Percentiles rank a stretch among this genome's conserved stretches.
Evolutionary conservation across 2,888 invertebrate genomes (phyloP).

Genomic region (Leucophenga montana): DNA sequence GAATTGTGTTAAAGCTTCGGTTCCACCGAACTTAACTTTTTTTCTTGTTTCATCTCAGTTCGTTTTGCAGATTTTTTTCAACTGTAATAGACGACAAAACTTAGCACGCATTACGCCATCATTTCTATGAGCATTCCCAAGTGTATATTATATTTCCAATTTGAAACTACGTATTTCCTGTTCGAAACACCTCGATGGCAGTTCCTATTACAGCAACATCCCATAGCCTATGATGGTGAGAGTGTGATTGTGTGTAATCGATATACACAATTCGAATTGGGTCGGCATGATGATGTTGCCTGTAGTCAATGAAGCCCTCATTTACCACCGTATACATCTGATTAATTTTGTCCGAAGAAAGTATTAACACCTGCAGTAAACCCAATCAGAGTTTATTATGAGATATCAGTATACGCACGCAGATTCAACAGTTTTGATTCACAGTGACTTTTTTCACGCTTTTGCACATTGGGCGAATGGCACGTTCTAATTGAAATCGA

Average conservation of each 20-base stretch:
- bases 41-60: background rate
- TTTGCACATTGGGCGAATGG: background rate
- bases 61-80: too few relatives aligned
- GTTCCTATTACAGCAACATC: background rate
- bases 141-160: constrained; percentile 1
- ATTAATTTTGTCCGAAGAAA: background rate
- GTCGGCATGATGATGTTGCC: background rate
- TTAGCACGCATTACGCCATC: background rate
- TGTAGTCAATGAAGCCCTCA: background rate
- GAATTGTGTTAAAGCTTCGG: too few relatives aligned
- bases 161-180: constrained; percentile 5
- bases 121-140: background rate
- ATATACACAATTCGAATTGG: background rate
- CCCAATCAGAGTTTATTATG: constrained; percentile 7
- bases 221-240: background rate
- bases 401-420: constrained; percentile 18
- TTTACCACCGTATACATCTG: background rate
- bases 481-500: constrained; percentile 26
- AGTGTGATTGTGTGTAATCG: background rate
- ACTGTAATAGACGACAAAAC: too few relatives aligned
- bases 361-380: background rate
- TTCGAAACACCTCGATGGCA: background rate
- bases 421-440: constrained; percentile 22
- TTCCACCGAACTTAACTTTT: constrained; percentile 1
- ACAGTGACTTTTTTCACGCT: constrained; percentile 26